Percentiles rank a stretch among this genome's conserved stretches.
These are phyloP conservation scores for Campoplex nolae DNA, from an alignment of 2,888 invertebrate genomes.

Conservation along the genomic window DNA sequence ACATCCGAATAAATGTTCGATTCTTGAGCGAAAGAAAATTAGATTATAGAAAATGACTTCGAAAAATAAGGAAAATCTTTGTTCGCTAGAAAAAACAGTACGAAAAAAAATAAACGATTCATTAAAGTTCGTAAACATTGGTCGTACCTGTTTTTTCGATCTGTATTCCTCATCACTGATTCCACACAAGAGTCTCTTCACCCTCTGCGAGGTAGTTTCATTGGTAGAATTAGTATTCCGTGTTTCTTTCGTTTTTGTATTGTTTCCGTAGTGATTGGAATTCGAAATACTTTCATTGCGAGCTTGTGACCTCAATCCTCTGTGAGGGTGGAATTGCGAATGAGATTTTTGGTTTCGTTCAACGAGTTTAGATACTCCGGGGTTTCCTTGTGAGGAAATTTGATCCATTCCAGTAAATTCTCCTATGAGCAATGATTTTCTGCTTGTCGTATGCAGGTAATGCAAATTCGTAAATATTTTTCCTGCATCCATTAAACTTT, in stretches of 20 bases:
- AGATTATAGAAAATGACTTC: no score
- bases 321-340: not conserved
- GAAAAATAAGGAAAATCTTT: no score
- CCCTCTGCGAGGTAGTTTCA: slow-evolving; percentile 30
- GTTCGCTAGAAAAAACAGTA: no score
- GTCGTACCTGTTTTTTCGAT: slow-evolving; percentile 24
- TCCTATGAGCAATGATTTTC: not conserved
- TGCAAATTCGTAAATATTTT: slow-evolving; percentile 38
- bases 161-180: slow-evolving; percentile 28
- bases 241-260: not conserved
- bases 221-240: not conserved
- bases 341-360: not conserved
- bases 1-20: no score
- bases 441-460: slow-evolving; percentile 20
- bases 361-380: not conserved
- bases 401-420: not conserved
- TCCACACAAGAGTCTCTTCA: slow-evolving; percentile 26
- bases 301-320: not conserved
- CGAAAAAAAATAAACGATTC: not conserved
- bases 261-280: not conserved
- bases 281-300: not conserved
- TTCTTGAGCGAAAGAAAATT: no score
- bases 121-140: not conserved
- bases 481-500: slow-evolving; percentile 24
- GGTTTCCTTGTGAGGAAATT: not conserved